These are phyloP conservation scores for Lutjanus campechanus DNA, from an alignment of 2,797 vertebrate species.

Conservation along the genomic window DNA sequence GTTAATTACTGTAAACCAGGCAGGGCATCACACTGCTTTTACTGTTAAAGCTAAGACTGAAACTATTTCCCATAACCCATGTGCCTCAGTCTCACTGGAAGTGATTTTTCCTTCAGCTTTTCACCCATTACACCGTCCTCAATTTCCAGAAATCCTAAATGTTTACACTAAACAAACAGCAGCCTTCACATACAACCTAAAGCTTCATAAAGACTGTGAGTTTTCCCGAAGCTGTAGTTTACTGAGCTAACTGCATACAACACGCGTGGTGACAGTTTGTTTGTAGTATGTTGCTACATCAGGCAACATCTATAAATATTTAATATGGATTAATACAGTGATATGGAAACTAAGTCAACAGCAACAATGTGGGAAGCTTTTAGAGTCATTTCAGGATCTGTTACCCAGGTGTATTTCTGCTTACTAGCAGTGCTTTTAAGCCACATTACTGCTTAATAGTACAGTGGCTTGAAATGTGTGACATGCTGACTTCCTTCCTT, in stretches of 20 bases:
- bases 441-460: not conserved
- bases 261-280: not conserved
- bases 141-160: not conserved
- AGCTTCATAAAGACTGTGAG: not conserved
- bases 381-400: not conserved
- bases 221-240: not conserved
- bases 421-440: not conserved
- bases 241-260: not conserved
- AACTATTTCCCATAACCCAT: not conserved
- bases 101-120: not conserved
- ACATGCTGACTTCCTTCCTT: conserved; percentile 15
- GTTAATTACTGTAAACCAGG: not conserved
- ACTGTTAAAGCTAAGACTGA: not conserved
- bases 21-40: no score
- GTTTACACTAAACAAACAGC: not conserved
- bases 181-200: not conserved
- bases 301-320: no score
- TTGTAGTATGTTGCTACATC: not conserved
- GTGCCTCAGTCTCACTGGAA: not conserved
- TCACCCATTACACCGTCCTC: not conserved
- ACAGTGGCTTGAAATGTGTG: not conserved
- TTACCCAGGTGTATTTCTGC: not conserved
- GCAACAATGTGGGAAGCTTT: not conserved
- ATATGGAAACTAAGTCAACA: not conserved
- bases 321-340: not conserved